These are phyloP conservation scores for Umimayanthus chanpuru DNA, from an alignment of 92 coral and sea anemone genomes.

Conservation along the genomic window DNA sequence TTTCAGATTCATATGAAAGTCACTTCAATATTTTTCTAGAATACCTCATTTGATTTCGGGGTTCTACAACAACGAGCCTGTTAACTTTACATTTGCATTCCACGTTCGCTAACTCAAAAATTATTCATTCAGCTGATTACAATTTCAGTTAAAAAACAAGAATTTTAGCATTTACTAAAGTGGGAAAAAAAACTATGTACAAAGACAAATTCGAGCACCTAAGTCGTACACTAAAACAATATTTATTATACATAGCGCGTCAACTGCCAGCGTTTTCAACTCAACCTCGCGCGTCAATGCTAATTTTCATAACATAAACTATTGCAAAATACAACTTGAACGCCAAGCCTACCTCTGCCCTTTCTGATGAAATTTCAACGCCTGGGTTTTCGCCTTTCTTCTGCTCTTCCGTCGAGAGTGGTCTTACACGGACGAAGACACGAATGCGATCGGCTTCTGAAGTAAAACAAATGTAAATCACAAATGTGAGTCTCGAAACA, in stretches of 20 bases:
- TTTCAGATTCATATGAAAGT: not conserved
- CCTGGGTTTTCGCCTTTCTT: conserved; percentile 75
- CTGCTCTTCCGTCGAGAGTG: conserved; percentile 72
- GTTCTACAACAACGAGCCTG: not conserved
- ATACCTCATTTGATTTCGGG: not conserved
- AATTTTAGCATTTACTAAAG: not conserved
- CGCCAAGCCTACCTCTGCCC: conserved; percentile 73
- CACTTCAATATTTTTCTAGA: conserved; percentile 9
- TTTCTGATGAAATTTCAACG: conserved; percentile 68
- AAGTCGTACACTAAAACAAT: not conserved
- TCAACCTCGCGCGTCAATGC: not conserved
- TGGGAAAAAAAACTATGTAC: too few species aligned
- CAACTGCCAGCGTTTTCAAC: not conserved
- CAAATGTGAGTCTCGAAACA: not conserved
- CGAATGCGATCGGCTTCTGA: conserved; percentile 82
- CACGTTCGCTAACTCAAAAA: not conserved
- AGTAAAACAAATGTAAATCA: conserved; percentile 1
- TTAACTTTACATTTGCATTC: not conserved
- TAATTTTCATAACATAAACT: not conserved
- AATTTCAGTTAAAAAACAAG: not conserved
- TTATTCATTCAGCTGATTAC: not conserved
- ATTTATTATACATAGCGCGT: not conserved
- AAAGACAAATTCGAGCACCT: too few species aligned
- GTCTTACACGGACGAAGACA: conserved; percentile 87
- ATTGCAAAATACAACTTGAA: not conserved